phyloP scores from a whole-genome alignment of 2,888 invertebrate genomes.

The Mechanitis mazaeus region DNA sequence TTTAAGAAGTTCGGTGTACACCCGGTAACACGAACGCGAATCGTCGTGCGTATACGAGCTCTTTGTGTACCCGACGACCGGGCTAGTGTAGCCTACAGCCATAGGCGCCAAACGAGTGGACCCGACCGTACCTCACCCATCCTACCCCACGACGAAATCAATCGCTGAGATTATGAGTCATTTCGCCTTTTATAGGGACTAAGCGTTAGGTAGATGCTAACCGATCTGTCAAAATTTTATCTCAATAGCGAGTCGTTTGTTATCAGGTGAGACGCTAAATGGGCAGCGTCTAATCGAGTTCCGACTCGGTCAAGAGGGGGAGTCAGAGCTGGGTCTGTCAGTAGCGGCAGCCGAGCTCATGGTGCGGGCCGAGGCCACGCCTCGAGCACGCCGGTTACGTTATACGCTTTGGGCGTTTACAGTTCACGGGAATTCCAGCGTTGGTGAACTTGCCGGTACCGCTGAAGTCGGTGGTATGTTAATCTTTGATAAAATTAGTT shows the following conservation, averaged over 20 bases:
- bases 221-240: conserved; percentile 18
- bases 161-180: conserved; percentile 42
- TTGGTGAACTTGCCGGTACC: conserved; percentile 62
- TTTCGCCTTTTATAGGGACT: conserved; percentile 53
- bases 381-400: conserved; percentile 82
- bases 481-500: not conserved
- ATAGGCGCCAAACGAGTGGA: conserved; percentile 60
- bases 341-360: conserved; percentile 85
- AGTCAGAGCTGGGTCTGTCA: conserved; percentile 83
- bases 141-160: conserved; percentile 15
- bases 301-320: conserved; percentile 78
- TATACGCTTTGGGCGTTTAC: conserved; percentile 87
- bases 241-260: conserved; percentile 11
- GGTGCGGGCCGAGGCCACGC: conserved; percentile 87
- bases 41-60: conserved; percentile 40
- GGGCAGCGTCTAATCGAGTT: conserved; percentile 92
- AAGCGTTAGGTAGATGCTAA: not conserved
- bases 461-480: conserved; percentile 65
- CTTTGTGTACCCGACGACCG: conserved; percentile 40
- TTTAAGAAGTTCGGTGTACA: conserved; percentile 42
- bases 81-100: conserved; percentile 65
- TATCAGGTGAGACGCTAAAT: conserved; percentile 86
- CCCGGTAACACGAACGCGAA: conserved; percentile 51
- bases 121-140: conserved; percentile 34
- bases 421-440: conserved; percentile 79